These are phyloP conservation scores for Danionella dracula DNA, from an alignment of 2,797 vertebrate species.

Conservation along the genomic window DNA sequence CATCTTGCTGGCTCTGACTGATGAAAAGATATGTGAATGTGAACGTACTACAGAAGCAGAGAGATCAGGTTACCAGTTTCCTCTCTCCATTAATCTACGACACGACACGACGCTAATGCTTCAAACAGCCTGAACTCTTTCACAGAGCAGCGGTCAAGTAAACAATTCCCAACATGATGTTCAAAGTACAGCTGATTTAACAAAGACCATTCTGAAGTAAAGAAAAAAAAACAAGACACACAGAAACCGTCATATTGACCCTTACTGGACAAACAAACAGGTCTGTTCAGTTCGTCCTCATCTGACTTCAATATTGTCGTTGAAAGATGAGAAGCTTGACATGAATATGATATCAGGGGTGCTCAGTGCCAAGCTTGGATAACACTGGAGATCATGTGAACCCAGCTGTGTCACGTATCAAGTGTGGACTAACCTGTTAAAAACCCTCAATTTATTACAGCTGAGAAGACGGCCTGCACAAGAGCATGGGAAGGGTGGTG, in stretches of 20 bases:
- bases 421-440: neutral
- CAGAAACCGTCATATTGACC: neutral
- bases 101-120: neutral
- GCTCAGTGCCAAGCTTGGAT: neutral
- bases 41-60: neutral
- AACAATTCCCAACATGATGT: neutral
- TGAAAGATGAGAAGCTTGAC: neutral
- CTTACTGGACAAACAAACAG: neutral
- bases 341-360: neutral
- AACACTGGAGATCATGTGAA: conserved; percentile 4
- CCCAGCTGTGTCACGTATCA: neutral
- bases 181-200: conserved; percentile 1
- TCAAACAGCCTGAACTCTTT: neutral
- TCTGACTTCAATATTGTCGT: neutral
- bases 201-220: neutral
- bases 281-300: neutral
- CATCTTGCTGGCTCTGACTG: neutral
- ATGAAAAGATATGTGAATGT: neutral
- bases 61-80: conserved; percentile 2
- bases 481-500: neutral
- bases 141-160: neutral
- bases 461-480: neutral
- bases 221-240: neutral
- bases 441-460: neutral
- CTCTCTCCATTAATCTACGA: neutral